Evolutionary conservation across 2,888 invertebrate genomes (phyloP).

Genomic region (Erebia ligea): DNA sequence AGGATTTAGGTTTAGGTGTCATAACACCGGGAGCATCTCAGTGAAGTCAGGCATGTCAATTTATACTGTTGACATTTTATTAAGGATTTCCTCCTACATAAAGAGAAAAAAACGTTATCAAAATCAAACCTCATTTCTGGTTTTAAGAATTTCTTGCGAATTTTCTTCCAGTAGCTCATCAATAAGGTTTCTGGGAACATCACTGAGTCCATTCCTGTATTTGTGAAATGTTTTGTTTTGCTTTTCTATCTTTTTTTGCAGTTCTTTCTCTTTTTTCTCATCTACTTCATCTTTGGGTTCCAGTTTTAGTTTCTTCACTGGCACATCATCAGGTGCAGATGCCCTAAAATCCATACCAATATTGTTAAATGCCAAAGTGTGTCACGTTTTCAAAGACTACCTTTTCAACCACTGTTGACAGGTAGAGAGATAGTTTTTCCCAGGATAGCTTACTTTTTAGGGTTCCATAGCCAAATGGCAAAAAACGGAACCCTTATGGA

Average conservation of each 20-base stretch:
- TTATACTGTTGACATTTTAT: too few species aligned
- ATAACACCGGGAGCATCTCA: too few species aligned
- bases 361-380: too few species aligned
- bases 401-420: too few species aligned
- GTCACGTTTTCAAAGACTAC: too few species aligned
- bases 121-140: conserved; percentile 84
- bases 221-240: conserved; percentile 86
- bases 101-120: background rate
- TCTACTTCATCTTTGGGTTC: conserved; percentile 83
- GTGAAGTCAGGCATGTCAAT: too few species aligned
- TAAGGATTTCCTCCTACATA: too few species aligned
- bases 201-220: conserved; percentile 59
- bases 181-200: conserved; percentile 85
- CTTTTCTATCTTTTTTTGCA: conserved; percentile 85
- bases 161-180: conserved; percentile 87
- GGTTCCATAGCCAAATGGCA: too few species aligned
- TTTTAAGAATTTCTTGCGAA: conserved; percentile 86
- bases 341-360: conserved; percentile 46
- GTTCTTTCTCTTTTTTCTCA: conserved; percentile 72
- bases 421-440: too few species aligned
- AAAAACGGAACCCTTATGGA: too few species aligned
- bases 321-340: conserved; percentile 78
- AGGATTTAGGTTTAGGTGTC: too few species aligned
- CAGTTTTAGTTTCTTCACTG: conserved; percentile 87
- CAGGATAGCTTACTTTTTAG: too few species aligned